Percentiles rank a stretch among this genome's conserved stretches.
Evolutionary conservation across 2,888 invertebrate genomes (phyloP).

Genomic region (Torymus aiolomorphi): DNA sequence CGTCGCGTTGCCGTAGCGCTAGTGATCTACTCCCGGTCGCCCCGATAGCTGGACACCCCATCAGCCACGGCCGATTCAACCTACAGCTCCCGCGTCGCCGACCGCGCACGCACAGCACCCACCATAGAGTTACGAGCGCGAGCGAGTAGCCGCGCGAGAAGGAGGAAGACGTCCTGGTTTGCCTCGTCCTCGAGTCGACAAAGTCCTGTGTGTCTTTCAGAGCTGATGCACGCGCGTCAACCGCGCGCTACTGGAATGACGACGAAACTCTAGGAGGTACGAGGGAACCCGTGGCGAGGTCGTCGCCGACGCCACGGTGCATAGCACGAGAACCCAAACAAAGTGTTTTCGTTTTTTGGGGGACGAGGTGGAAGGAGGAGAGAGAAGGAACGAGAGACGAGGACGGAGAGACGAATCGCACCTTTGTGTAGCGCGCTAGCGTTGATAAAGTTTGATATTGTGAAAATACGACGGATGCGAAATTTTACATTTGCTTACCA

Average conservation of each 20-base stretch:
- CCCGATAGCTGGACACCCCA: too few relatives aligned
- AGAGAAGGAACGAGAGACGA: not conserved
- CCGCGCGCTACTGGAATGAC: conserved; percentile 17
- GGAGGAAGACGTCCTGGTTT: not conserved
- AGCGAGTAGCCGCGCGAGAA: not conserved
- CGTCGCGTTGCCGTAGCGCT: conserved; percentile 17
- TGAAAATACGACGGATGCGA: conserved; percentile 5
- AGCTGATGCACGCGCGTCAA: not conserved
- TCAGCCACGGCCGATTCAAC: too few relatives aligned
- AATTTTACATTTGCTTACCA: conserved; percentile 2
- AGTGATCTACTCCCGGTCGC: not conserved
- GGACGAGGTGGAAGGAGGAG: conserved; percentile 11
- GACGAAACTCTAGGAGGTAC: conserved; percentile 38
- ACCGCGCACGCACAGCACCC: too few relatives aligned
- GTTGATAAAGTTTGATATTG: conserved; percentile 41
- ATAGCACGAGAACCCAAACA: conserved; percentile 10
- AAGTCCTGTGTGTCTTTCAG: conserved; percentile 8
- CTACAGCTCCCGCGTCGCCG: too few relatives aligned
- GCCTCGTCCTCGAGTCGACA: not conserved
- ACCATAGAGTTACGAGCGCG: not conserved
- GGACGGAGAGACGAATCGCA: conserved; percentile 5
- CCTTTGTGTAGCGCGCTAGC: conserved; percentile 31
- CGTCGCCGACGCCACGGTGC: not conserved
- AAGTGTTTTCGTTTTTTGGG: conserved; percentile 36
- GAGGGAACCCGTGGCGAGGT: not conserved